Evolutionary conservation across 2,888 invertebrate genomes (phyloP).

Genomic region (Patella ulyssiponensis): DNA sequence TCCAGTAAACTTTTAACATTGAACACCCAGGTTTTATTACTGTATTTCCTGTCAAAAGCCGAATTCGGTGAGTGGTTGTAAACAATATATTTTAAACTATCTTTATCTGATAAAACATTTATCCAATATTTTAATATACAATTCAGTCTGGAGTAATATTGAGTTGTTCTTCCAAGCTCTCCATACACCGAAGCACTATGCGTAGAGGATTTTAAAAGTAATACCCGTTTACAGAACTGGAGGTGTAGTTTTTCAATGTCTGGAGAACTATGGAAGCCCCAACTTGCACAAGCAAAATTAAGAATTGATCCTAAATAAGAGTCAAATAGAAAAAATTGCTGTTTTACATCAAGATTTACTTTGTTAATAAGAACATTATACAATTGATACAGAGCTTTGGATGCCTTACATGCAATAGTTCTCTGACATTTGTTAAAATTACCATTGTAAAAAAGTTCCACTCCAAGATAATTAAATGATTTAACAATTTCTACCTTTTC

Average conservation of each 20-base stretch:
- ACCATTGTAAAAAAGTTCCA: too few relatives aligned
- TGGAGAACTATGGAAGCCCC: not conserved
- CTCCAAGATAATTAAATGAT: too few relatives aligned
- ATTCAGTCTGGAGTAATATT: not conserved
- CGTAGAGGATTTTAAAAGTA: not conserved
- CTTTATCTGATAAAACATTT: not conserved
- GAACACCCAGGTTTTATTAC: too few relatives aligned
- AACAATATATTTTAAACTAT: not conserved
- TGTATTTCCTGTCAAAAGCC: too few relatives aligned
- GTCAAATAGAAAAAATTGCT: not conserved
- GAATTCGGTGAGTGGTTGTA: too few relatives aligned
- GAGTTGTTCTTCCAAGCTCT: slow-evolving; percentile 1
- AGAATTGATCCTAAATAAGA: not conserved
- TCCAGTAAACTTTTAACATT: too few relatives aligned
- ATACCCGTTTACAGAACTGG: not conserved
- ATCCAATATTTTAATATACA: not conserved
- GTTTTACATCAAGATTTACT: slow-evolving; percentile 3
- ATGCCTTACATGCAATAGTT: too few relatives aligned
- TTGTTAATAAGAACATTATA: not conserved
- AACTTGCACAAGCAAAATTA: not conserved
- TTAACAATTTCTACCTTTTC: too few relatives aligned
- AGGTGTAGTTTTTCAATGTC: slow-evolving; percentile 8
- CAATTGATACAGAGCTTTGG: too few relatives aligned
- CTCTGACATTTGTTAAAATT: too few relatives aligned
- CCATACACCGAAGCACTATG: not conserved